Base-by-base conservation (phyloP, 2,797 vertebrate species). In the Carduelis carduelis region DNA sequence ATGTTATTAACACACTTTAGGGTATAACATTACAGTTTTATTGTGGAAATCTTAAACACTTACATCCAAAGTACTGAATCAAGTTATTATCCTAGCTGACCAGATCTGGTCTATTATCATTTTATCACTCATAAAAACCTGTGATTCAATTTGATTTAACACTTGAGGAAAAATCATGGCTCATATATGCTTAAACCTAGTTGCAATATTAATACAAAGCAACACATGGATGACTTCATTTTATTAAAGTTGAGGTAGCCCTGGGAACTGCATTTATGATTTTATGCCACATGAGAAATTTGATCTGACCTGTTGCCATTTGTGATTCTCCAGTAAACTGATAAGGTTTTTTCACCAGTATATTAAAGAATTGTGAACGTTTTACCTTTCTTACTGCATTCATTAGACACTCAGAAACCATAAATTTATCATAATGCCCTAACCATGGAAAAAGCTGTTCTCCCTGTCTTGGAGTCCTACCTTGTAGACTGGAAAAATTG, bases 1-100 rank as follows among this genome's bases (percentile, higher is more conserved):
- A 99, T 98, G 99, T 98, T 99, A 99, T 99, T 99, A 99, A 99
- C 99, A 99, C 98, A 99, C 98, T 99, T 99, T 98, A 97, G 97
- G 98, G 98, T 99, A 99, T 99, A 99, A 98, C 98, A 98, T 99
- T 99, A 99, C 99, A 98, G 98, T 98, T 98, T 98, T 99, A 99
- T 99, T 99, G 98, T 98, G 98, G 98, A 99, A 99, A 99, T 99
- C 98, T 99, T 99, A 99, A 99, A 99, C 99, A 99, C 98, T 99
- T 99, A 98, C 98, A 98, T 98, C 97, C 98, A 98, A 99, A 99
- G 98, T 98, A 98, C 98, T 98, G 98, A 98, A 98, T 99, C 99
- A 98, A 98, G 98, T 99, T 99, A 99, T 99, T 99, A 99, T 99
- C 98, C 97, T 97, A 96, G 98, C 96, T 98, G 96, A 98, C 98